Percentiles rank a stretch among this genome's conserved stretches.
phyloP scores from a whole-genome alignment of 1,140 invertebrate genomes.

The Temnothorax longispinosus region DNA sequence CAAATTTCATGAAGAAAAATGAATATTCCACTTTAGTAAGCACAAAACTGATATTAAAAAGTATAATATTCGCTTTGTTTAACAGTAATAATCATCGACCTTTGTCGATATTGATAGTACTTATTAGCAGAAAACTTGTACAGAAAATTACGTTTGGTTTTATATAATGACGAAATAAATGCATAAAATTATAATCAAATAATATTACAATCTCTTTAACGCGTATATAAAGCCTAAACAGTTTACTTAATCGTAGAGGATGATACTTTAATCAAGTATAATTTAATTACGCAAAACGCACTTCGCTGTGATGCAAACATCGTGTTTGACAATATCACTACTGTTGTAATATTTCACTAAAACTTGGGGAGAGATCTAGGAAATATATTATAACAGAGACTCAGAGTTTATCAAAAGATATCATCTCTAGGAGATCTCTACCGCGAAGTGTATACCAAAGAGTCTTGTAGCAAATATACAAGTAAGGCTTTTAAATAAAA shows the following conservation, averaged over 20 bases:
- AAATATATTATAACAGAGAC: background rate
- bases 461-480: too few species aligned
- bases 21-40: background rate
- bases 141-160: background rate
- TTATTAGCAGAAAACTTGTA: background rate
- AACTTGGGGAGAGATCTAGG: background rate
- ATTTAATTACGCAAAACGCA: background rate
- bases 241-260: background rate
- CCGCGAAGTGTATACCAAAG: too few species aligned
- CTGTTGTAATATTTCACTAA: conserved; percentile 10
- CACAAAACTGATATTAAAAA: background rate
- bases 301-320: background rate
- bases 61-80: background rate
- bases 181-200: background rate
- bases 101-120: background rate
- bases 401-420: too few species aligned
- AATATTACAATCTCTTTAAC: background rate
- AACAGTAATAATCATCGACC: background rate
- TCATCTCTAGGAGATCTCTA: too few species aligned
- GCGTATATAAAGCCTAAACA: background rate
- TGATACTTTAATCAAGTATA: background rate
- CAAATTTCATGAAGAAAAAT: conserved; percentile 1
- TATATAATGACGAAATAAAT: background rate
- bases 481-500: too few species aligned
- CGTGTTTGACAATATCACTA: background rate